Base-by-base conservation (phyloP, 37 sponge, comb jelly and placozoan species). In the Halichondria panicea region DNA sequence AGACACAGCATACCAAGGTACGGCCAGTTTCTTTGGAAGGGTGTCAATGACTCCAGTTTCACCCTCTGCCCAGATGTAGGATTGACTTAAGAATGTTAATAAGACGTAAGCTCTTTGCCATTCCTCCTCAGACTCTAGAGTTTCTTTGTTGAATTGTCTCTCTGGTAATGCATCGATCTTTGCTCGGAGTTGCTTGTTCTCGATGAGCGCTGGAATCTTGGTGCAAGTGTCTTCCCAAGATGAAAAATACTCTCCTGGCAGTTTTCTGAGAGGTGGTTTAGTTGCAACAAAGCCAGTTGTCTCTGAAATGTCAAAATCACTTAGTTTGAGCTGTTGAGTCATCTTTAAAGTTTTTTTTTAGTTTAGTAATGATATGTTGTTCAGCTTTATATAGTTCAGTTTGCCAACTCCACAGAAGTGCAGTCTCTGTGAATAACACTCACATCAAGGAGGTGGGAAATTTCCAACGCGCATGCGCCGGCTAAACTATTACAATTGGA, bases 1-100 rank as follows among this genome's bases (percentile, higher is more conserved):
- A 24, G 85, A 46, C 11, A 88, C 89, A 13, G 31, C 33, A 44
- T 39, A 77, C 90, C 89, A 92, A 18, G 93, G 93, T 48, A 92
- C 61, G 28, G 93, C 85, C 18, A 92, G 19, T 12, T 56, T 31
- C 27, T 24, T 40, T 19, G 93, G 93, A 1, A 92, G 22, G 1
- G 8, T 40, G 15, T 67, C n/a, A 9, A 68, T 46, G 15, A 81
- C 53, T 2, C 78, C 85, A 21, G 32, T 48, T 21, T 92, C 93
- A 44, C 89, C 93, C 44, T 79, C 76, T 54, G 66, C 53, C 93
- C 93, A 92, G 24, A 88, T 57, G 72, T 88, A 92, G 19, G 72
- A 81, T 32, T 92, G 93, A 42, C 65, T 45, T 0, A 92, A 39
- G 40, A 82, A 80, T 3, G 66, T 71, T 18, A 88, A 50, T 0